Conservation (phyloP, 30 jellyfish, hydroid and myxozoan species). For the Hydractinia echinata region DNA sequence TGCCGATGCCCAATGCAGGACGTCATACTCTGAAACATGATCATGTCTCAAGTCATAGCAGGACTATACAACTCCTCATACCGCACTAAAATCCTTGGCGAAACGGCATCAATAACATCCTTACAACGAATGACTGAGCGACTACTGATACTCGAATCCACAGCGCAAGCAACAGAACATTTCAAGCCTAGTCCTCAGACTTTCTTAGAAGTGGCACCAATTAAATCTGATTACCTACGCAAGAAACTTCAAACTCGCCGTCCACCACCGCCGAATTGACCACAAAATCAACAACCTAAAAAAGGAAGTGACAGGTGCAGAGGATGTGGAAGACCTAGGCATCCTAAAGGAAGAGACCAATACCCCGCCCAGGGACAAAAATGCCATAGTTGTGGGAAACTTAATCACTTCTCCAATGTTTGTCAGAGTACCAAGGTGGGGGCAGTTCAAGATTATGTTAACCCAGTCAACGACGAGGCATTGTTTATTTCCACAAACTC, state of each 20-base stretch:
- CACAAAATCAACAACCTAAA: neutral
- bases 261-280: no score
- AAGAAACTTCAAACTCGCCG: neutral
- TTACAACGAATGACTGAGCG: neutral
- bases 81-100: no score
- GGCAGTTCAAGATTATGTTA: neutral
- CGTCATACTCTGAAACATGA: no score
- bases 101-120: no score
- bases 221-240: slow-evolving; percentile 24
- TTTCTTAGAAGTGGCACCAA: neutral
- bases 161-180: slow-evolving; percentile 26
- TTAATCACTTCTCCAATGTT: slow-evolving; percentile 12
- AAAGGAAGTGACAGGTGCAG: slow-evolving; percentile 9
- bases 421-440: neutral
- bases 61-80: no score
- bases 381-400: slow-evolving; percentile 2
- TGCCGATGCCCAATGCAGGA: no score
- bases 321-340: slow-evolving; percentile 15
- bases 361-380: slow-evolving; percentile 16
- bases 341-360: slow-evolving; percentile 32
- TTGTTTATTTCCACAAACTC: no score
- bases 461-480: neutral
- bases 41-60: no score
- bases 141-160: slow-evolving; percentile 3
- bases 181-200: neutral